A percentile compares a stretch with the other conserved stretches of the same genome.
Conservation (phyloP, 2,113 vertebrate species). For the Apteryx mantelli region DNA sequence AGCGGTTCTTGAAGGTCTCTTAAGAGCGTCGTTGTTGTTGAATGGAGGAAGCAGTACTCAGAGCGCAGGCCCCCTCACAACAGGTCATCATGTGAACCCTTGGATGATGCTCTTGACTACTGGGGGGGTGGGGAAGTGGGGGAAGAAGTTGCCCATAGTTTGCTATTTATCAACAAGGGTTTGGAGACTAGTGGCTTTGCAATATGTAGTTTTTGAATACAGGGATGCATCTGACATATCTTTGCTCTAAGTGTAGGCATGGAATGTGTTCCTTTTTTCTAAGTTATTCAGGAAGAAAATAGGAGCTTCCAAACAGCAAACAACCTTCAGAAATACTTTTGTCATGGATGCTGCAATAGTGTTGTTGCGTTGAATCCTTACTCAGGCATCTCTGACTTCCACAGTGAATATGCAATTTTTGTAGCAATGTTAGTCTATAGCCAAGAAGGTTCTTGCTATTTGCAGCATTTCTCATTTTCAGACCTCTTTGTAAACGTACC, state of each 20-base stretch:
- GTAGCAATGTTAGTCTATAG: neutral
- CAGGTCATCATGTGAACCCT: neutral
- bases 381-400: neutral
- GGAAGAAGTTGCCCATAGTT: neutral
- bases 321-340: neutral
- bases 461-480: neutral
- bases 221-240: neutral
- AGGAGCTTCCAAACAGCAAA: neutral
- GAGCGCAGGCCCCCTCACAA: neutral
- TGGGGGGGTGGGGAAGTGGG: neutral
- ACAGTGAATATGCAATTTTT: constrained; percentile 32
- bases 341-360: neutral
- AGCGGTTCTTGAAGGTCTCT: neutral
- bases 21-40: neutral
- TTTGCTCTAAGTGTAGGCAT: neutral
- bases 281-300: neutral
- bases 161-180: neutral
- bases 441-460: constrained; percentile 14
- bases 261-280: neutral
- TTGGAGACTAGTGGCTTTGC: neutral
- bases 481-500: neutral
- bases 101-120: neutral
- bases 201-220: neutral
- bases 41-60: neutral
- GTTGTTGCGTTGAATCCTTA: neutral